These are phyloP conservation scores for Petrosia ficiformis DNA, from an alignment of 37 sponge, comb jelly and placozoan genomes.

Conservation along the genomic window DNA sequence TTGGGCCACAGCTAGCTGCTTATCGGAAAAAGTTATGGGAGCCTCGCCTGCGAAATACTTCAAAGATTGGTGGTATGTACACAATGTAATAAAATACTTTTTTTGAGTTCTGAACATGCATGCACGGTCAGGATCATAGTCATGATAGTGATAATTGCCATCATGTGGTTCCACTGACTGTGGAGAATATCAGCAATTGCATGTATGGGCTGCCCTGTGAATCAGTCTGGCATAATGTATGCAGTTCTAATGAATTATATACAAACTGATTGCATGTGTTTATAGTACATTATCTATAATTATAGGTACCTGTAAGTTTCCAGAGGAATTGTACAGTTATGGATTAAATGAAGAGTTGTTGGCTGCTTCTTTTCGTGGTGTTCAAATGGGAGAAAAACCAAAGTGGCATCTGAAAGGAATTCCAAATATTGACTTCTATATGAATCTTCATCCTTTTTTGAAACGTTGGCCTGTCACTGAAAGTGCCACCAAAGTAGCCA, in stretches of 20 bases:
- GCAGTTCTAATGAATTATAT: too few species aligned
- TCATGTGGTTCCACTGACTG: too few species aligned
- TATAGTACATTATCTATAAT: too few species aligned
- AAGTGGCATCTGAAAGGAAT: slow-evolving; percentile 1
- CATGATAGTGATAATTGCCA: too few species aligned
- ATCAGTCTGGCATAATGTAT: too few species aligned
- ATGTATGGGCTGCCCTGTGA: too few species aligned
- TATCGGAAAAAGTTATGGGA: not conserved
- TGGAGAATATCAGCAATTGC: too few species aligned
- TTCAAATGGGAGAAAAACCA: not conserved
- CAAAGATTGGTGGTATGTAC: too few species aligned
- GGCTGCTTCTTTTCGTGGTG: slow-evolving; percentile 3
- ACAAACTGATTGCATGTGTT: too few species aligned
- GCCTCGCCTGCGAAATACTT: not conserved
- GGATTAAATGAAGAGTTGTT: slow-evolving; percentile 13
- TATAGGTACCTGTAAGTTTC: not conserved
- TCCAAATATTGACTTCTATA: slow-evolving; percentile 26
- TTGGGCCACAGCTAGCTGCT: not conserved
- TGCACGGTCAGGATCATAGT: too few species aligned
- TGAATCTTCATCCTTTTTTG: slow-evolving; percentile 27
- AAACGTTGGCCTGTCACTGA: slow-evolving; percentile 29
- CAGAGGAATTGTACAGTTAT: slow-evolving; percentile 9
- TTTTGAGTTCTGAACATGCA: too few species aligned
- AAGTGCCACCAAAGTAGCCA: slow-evolving; percentile 4
- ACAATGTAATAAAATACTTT: too few species aligned